Evolutionary conservation across 2,888 invertebrate genomes (phyloP), one percentile per base, ranked within the genome.

Genomic region (Thereva nobilitata): DNA sequence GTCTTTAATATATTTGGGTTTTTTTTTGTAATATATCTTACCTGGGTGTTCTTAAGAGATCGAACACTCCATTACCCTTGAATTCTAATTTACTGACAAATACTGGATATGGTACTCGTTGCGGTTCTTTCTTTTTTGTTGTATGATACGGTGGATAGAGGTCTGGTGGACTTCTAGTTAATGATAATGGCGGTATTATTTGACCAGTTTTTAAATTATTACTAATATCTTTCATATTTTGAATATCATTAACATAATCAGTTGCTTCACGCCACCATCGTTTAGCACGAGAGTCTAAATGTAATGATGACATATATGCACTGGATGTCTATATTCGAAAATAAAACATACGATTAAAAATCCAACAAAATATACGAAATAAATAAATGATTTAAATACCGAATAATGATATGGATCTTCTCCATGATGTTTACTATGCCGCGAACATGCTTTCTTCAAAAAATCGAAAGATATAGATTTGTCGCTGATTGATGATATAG

Each of bases 381-480:
- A 23, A 5, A 50, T 12, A 34, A 50, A 44, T 12, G 9, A 35
- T 10, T n/a, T 34, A 40, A 7, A 50, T 56, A 67, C 67, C 42
- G 56, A 40, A 38, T 45, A 2, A 37, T 34, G 2, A 47, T 45
- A 50, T 23, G 23, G 23, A 8, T 57, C 52, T 38, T 67, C 67
- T 4, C 56, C 50, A 9, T 67, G 67, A 38, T 68, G 59, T 49
- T 65, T 65, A 12, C 42, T 10, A 52, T 72, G 68, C 35, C 78
- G 75, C n/a, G 66, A 71, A 69, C 77, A 78, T 57, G 73, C 73
- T 66, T 75, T 75, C 47, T 71, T 70, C 37, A 72, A 72, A 61
- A 74, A 75, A 64, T 77, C 75, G 68, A 78, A 78, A 5, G 72
- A 72, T 45, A 78, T 71, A 54, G 75, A 73, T 41, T 74, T 70